Base-by-base conservation (phyloP, 2,888 invertebrate genomes). In the Mycalesis mineus region DNA sequence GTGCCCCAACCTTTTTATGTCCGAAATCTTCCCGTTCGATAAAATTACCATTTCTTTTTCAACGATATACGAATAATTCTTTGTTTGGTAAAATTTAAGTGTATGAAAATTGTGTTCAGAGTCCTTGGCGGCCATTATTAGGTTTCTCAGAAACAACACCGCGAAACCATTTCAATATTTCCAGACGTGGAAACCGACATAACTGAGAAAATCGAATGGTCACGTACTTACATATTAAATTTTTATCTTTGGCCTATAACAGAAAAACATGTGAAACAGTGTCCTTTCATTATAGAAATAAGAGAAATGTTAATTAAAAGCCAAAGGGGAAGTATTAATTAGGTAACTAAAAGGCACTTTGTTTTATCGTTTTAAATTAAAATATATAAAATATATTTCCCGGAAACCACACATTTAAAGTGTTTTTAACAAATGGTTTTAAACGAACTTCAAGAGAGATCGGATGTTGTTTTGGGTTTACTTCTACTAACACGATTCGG, bases 401-500 rank as follows among this genome's bases (percentile, higher is more conserved):
- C 45, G 31, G 45, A 45, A 45, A 45, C 29, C 14, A 31, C 45
- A 31, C 31, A 13, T n/a, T n/a, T 45, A 29, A 14, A 14, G 28
- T 31, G 15, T 22, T 11, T 13, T 5, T 13, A 11, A 29, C 2
- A 22, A 22, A 45, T 31, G 31, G 5, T 31, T 49, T 22, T 39
- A 50, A 50, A 40, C 39, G 39, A 39, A 50, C 37, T 40, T 40
- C 28, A n/a, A 29, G 50, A 31, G 40, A 41, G 41, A 41, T 51
- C 51, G 31, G 31, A 41, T 51, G 28, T 51, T 41, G 51, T 41
- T 50, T 31, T 31, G 29, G 28, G 40, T 40, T 45, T 45, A 14
- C 14, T 53, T 42, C 29, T 29, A 55, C 15, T 31, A 47, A 55
- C 29, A 47, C 22, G 33, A 40, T 49, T 40, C 22, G 50, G 11